Evolutionary conservation across 2,113 vertebrate genomes (phyloP).

Genomic region (Varanus salvator): DNA sequence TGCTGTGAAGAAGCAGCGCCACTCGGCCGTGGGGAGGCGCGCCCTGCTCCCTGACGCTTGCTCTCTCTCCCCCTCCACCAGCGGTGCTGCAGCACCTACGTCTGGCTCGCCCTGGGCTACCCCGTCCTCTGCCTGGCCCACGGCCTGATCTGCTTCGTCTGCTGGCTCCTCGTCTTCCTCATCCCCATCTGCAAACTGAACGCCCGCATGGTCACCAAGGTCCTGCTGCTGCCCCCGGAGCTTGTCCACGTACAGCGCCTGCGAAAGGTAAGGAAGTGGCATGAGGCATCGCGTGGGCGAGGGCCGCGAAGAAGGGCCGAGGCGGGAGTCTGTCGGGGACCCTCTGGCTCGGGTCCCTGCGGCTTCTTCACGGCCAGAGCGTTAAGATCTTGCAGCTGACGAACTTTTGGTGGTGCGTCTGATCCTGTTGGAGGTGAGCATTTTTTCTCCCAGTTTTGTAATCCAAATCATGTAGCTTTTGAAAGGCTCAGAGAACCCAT

Average conservation of each 20-base stretch:
- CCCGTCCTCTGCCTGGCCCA: conserved; percentile 78
- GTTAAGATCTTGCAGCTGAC: too few species aligned
- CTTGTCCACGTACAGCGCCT: conserved; percentile 62
- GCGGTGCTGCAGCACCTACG: conserved; percentile 57
- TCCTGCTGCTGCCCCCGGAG: conserved; percentile 81
- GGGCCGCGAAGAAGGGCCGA: too few species aligned
- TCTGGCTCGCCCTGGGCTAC: conserved; percentile 82
- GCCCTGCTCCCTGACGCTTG: rapidly evolving
- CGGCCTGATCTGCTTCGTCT: conserved; percentile 74
- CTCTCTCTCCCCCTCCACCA: rapidly evolving
- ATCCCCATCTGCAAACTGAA: conserved; percentile 85
- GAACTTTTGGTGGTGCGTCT: too few species aligned
- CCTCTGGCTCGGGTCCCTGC: not conserved
- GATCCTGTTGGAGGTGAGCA: too few species aligned
- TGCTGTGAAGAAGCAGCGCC: too few species aligned
- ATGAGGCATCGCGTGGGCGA: rapidly evolving
- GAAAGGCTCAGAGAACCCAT: too few species aligned
- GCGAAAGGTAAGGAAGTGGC: conserved; percentile 63
- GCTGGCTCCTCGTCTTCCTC: conserved; percentile 82
- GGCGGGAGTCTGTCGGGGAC: too few species aligned
- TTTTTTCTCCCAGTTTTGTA: too few species aligned
- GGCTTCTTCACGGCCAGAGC: too few species aligned
- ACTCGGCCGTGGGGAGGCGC: too few species aligned
- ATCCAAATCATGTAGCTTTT: too few species aligned
- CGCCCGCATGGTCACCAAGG: conserved; percentile 46